These are phyloP conservation scores for Sapayoa aenigma DNA, from an alignment of 2,113 vertebrate species.

Conservation along the genomic window DNA sequence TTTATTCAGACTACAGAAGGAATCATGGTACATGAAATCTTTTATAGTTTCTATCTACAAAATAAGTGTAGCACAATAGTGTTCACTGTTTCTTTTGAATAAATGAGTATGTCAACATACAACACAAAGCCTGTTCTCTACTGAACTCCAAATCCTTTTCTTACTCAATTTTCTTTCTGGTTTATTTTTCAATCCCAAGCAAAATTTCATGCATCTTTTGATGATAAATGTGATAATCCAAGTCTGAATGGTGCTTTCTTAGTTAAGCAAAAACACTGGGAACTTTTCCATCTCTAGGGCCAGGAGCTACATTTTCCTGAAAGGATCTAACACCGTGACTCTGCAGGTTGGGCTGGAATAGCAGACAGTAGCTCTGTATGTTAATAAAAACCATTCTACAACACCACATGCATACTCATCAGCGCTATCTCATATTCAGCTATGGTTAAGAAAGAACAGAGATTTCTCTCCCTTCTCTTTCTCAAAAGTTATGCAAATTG, in stretches of 20 bases:
- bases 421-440: neutral
- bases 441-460: slow-evolving; percentile 16
- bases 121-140: neutral
- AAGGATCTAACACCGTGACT: slow-evolving; percentile 13
- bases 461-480: neutral
- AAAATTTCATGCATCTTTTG: slow-evolving; percentile 12
- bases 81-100: neutral
- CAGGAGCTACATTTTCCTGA: slow-evolving; percentile 8
- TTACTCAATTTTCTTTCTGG: neutral
- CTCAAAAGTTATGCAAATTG: slow-evolving; percentile 48
- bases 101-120: neutral
- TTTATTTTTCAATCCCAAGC: slow-evolving; percentile 22
- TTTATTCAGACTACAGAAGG: neutral
- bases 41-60: neutral
- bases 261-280: neutral
- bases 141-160: neutral
- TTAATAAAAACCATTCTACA: slow-evolving; percentile 22
- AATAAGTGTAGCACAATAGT: neutral
- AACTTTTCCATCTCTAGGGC: slow-evolving; percentile 16
- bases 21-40: neutral
- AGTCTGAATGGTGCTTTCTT: slow-evolving; percentile 22
- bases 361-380: slow-evolving; percentile 1
- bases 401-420: slow-evolving; percentile 41
- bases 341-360: neutral
- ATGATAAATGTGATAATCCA: neutral